Evolutionary conservation across 2,113 vertebrate genomes (phyloP), one percentile per base, ranked within the genome.

Genomic region (Progne subis): DNA sequence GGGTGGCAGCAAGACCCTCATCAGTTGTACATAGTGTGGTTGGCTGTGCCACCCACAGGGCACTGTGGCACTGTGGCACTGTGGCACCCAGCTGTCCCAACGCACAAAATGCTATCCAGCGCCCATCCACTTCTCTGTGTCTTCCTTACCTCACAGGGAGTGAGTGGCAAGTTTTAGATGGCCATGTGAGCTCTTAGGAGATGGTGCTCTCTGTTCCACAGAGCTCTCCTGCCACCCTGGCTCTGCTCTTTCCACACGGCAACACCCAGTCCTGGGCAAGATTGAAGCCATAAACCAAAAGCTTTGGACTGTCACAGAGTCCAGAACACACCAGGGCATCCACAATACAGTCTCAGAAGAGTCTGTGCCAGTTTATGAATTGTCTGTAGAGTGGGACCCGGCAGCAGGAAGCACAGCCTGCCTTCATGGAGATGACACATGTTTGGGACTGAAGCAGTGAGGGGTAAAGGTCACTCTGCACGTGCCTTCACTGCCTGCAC

Each of bases 21-120:
- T 6, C 49, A 47, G 31, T 2, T 26, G 47, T 50, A 37, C 52
- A 15, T 26, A 47, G 32, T 0, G 0, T 3, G 6, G 20, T 1
- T 8, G 2, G 24, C 15, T 57, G 37, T 80, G 37, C 21, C 50
- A 49, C 17, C 25, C 53, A 41, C 3, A 14, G 43, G 25, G 53
- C 59, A 14, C 71, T 53, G 53, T 41, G 28, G n/a, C n/a, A n/a
- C n/a, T n/a, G n/a, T n/a, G n/a, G n/a, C n/a, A n/a, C n/a, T n/a
- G n/a, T n/a, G n/a, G n/a, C n/a, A n/a, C 16, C n/a, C 18, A 5
- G 32, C 24, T 89, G 46, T 44, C 59, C 56, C 49, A 2, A 39
- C 59, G 10, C 2, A 23, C 9, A 16, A 59, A 59, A 41, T 37
- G 25, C 34, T 55, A 25, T 43, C 46, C 60, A 50, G 24, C 18